Evolutionary conservation across 1,140 invertebrate species (phyloP), one percentile per base, ranked within the genome.

Genomic region (Heliconius melpomene): DNA sequence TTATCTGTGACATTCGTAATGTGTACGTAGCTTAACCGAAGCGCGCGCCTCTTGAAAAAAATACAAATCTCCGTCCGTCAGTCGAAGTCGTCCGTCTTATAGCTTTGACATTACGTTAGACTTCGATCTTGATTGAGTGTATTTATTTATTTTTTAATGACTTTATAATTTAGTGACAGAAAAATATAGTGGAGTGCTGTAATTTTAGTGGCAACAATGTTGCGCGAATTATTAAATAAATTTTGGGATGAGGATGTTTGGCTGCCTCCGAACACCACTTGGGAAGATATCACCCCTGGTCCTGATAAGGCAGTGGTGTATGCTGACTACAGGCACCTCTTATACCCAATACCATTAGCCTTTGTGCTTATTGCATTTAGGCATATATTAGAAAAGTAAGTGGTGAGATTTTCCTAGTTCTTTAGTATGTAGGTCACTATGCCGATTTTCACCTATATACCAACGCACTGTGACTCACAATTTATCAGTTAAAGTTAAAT

Each of bases 201-300:
- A 74, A 79, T 40, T 77, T 72, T 46, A 75, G 82, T 78, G 78
- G 78, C n/a, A 36, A 80, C 52, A 83, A 94, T 94, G 93, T 91
- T 93, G 80, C 87, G 90, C 23, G 83, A 74, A 75, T 73, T 96
- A 66, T 89, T 95, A 77, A 93, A 96, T 88, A 95, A 94, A 84
- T 98, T 98, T 95, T 98, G 98, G 98, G 96, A 96, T 87, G 96
- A 97, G 86, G 93, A 96, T 87, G 94, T 98, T 87, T 98, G 98
- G 98, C 95, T 98, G 87, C 98, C 98, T 79, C 98, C 98, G 81
- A 98, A 98, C 92, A 97, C 96, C 79, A 98, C 97, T 86, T 99
- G 98, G 98, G 95, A 95, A n/a, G 97, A 98, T 89, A 96, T 98
- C 71, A 95, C 96, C 85, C 97, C 98, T 32, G 98, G 96, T 81